Evolutionary conservation across 2,113 vertebrate species (phyloP), one percentile per base, ranked within the genome.

Genomic region (Colaptes auratus): DNA sequence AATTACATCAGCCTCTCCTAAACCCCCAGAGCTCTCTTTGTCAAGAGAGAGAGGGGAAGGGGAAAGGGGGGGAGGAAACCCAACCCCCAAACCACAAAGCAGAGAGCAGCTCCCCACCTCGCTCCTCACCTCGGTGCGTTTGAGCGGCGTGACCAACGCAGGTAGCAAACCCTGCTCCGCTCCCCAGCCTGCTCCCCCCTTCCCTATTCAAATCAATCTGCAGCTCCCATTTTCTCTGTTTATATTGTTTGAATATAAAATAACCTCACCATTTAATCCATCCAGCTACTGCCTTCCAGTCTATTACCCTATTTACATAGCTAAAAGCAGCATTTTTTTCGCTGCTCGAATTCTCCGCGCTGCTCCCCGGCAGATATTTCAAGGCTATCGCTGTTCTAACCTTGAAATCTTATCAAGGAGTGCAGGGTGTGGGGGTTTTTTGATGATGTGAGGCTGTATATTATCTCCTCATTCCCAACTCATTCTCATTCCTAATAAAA

Each of bases 331-430:
- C 52, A 3, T 28, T 91, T 96, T 39, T 39, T 39, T 95, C 85
- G 96, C 71, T 86, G 93, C 85, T 21, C 18, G 75, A 94, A 94
- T 94, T 78, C 94, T 84, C 83, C 76, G 2, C 9, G 79, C 79
- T 44, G 27, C 52, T 92, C 94, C 80, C 84, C 9, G 3, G 79
- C 39, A 13, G 90, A 87, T 91, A 95, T 92, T 95, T 95, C 93
- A 79, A 83, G 3, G 31, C 75, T 75, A 67, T 85, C 86, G 25
- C 77, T 82, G 82, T 58, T 92, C 77, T 87, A 96, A 93, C 94
- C 94, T 96, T 96, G 94, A 94, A 85, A 92, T 70, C 92, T 94
- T 89, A 94, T 83, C 90, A 83, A 70, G 69, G 76, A 96, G 75
- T 8, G 15, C 35, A 66, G 36, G 58, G n/a, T n/a, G n/a, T n/a